Evolutionary conservation across 1,140 invertebrate species (phyloP), one percentile per base, ranked within the genome.

Genomic region (Lutraria rhynchaena): DNA sequence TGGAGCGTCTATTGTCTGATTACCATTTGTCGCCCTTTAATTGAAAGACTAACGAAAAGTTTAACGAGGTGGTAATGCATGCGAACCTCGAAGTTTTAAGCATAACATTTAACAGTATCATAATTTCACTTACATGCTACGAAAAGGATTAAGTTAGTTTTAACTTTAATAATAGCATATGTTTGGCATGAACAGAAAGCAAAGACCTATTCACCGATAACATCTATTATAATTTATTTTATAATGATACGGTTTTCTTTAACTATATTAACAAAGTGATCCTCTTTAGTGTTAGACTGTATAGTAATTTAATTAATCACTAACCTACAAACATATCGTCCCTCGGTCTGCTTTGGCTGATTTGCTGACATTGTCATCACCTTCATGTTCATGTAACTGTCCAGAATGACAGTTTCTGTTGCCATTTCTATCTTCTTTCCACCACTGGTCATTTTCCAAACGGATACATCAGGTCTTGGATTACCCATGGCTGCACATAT

Each of bases 401-500:
- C 73, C 2, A 75, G 24, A 13, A 75, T 75, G 3, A 75, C 73
- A 9, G 73, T 75, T 46, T 75, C 73, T 24, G 44, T 61, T 13
- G 57, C 11, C 31, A 55, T 55, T 57, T 77, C 58, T 19, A 27
- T 53, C 35, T 41, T 41, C 19, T n/a, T 63, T 4, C 76, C 76
- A 24, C 33, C 65, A 22, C 60, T 70, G 13, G 19, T 22, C n/a
- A 70, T 7, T 44, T 67, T 53, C 9, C 69, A n/a, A 22, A 80
- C 70, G 1, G 31, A 24, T 9, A 80, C 76, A 44, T 80, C 61
- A 11, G 76, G 76, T 57, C 76, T 29, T 11, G 76, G 76, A 22
- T 80, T 80, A 19, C 76, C 76, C 63, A 80, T 69, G 1, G 65
- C 60, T 3, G 63, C 76, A 31, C 76, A 80, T 4, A 80, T 58